phyloP scores from a whole-genome alignment of 2,888 invertebrate genomes.

The Drosophila acutilabella region DNA sequence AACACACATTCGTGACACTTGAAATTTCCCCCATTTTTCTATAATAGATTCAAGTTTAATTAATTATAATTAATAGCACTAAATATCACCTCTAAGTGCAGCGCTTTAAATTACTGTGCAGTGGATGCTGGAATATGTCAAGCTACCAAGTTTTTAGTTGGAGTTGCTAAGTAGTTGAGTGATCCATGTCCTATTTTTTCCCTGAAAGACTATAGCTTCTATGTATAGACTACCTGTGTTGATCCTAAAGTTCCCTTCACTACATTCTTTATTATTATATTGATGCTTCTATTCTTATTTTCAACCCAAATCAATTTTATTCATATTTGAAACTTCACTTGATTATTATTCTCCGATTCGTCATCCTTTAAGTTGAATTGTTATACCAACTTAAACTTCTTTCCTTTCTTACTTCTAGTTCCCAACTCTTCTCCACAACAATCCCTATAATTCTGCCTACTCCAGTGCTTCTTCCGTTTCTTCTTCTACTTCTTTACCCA shows the following conservation, averaged over 20 bases:
- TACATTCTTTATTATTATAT: too few relatives aligned
- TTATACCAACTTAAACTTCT: too few relatives aligned
- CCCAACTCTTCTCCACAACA: neutral
- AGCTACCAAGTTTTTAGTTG: constrained; percentile 1
- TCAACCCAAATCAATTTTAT: too few relatives aligned
- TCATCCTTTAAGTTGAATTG: too few relatives aligned
- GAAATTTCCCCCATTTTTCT: constrained; percentile 1
- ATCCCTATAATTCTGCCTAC: neutral
- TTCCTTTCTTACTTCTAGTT: neutral
- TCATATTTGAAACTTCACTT: too few relatives aligned
- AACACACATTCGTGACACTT: constrained; percentile 60
- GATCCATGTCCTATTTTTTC: too few relatives aligned
- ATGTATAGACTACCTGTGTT: too few relatives aligned
- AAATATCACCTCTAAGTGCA: constrained; percentile 21
- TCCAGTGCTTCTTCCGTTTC: neutral
- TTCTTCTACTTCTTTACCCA: neutral
- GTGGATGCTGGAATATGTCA: constrained; percentile 6
- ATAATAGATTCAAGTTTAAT: constrained; percentile 47
- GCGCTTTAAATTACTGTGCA: constrained; percentile 36
- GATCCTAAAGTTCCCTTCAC: too few relatives aligned
- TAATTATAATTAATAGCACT: constrained; percentile 46
- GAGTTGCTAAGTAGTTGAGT: too few relatives aligned
- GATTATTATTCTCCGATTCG: too few relatives aligned
- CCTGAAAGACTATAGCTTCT: too few relatives aligned
- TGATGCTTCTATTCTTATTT: too few relatives aligned